Evolutionary conservation across 2,797 vertebrate genomes (phyloP).

Genomic region (Lutjanus argentimaculatus): DNA sequence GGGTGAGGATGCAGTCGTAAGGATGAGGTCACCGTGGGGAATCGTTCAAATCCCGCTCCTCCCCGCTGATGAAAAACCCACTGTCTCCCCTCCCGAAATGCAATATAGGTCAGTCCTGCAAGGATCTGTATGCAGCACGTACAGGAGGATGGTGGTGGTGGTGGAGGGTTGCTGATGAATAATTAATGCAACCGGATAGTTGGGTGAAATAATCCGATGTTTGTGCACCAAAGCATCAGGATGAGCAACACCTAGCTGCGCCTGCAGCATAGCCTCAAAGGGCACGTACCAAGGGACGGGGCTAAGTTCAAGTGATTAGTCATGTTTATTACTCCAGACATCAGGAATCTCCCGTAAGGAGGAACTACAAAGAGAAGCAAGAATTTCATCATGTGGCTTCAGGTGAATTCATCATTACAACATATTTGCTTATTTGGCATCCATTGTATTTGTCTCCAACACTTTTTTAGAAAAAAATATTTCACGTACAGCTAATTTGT

Average conservation of each 20-base stretch:
- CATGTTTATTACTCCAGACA: slow-evolving; percentile 91
- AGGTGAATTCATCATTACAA: slow-evolving; percentile 59
- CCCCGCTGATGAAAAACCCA: slow-evolving; percentile 61
- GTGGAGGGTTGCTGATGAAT: slow-evolving; percentile 85
- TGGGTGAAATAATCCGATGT: slow-evolving; percentile 91
- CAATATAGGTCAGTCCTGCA: slow-evolving; percentile 78
- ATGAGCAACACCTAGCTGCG: slow-evolving; percentile 86
- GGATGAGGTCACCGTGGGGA: slow-evolving; percentile 71
- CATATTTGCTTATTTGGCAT: slow-evolving; percentile 53
- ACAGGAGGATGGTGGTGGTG: slow-evolving; percentile 13
- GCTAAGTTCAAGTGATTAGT: slow-evolving; percentile 91
- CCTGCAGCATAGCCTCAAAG: slow-evolving; percentile 88
- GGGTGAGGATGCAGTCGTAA: slow-evolving; percentile 67
- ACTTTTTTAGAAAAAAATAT: neutral
- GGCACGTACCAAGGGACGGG: slow-evolving; percentile 89
- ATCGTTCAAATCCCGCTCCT: slow-evolving; percentile 62
- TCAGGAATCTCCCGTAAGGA: slow-evolving; percentile 86
- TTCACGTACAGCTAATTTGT: neutral
- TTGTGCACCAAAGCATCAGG: slow-evolving; percentile 91
- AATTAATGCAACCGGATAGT: slow-evolving; percentile 91
- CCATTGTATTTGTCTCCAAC: neutral
- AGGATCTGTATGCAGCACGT: slow-evolving; percentile 58
- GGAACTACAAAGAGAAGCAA: slow-evolving; percentile 73
- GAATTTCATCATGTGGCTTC: slow-evolving; percentile 85
- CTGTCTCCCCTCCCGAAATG: slow-evolving; percentile 52